phyloP scores from a whole-genome alignment of 2,797 vertebrate species.

The Scolopax bukidnonensis region DNA sequence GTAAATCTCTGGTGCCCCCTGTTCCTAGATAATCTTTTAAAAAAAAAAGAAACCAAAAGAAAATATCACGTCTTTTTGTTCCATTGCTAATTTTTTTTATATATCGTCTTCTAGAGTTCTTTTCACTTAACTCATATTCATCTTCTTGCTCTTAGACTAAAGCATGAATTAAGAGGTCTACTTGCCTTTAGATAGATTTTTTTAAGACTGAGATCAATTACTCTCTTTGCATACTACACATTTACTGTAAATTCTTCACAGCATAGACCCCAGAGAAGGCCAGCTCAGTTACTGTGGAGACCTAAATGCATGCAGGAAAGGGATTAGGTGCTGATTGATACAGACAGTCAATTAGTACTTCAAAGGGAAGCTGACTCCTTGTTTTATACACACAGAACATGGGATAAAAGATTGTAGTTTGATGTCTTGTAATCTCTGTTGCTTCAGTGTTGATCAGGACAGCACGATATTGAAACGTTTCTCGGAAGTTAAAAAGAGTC shows the following conservation, averaged over 20 bases:
- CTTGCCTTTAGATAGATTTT: neutral
- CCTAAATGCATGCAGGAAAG: slow-evolving; percentile 69
- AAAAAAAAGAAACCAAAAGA: no score
- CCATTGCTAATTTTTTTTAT: neutral
- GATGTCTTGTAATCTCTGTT: slow-evolving; percentile 77
- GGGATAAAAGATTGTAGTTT: slow-evolving; percentile 75
- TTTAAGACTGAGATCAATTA: slow-evolving; percentile 22
- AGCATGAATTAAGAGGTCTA: neutral
- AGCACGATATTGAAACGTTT: slow-evolving; percentile 71
- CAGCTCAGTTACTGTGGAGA: slow-evolving; percentile 76
- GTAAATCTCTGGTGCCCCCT: neutral
- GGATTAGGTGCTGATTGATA: slow-evolving; percentile 78
- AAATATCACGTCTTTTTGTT: neutral
- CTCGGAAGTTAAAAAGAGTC: slow-evolving; percentile 75
- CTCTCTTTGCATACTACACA: neutral
- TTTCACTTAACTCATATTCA: neutral
- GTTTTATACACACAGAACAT: slow-evolving; percentile 75
- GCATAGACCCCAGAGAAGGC: slow-evolving; percentile 20
- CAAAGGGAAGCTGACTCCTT: slow-evolving; percentile 77
- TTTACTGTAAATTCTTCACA: slow-evolving; percentile 60
- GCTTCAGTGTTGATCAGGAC: slow-evolving; percentile 68
- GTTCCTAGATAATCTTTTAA: neutral
- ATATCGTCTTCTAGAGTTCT: neutral
- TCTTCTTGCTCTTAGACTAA: neutral
- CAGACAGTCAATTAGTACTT: slow-evolving; percentile 83